Percentiles rank a stretch among this genome's conserved stretches.
Conservation (phyloP, 2,113 vertebrate species). For the Xyliphius kryptos region DNA sequence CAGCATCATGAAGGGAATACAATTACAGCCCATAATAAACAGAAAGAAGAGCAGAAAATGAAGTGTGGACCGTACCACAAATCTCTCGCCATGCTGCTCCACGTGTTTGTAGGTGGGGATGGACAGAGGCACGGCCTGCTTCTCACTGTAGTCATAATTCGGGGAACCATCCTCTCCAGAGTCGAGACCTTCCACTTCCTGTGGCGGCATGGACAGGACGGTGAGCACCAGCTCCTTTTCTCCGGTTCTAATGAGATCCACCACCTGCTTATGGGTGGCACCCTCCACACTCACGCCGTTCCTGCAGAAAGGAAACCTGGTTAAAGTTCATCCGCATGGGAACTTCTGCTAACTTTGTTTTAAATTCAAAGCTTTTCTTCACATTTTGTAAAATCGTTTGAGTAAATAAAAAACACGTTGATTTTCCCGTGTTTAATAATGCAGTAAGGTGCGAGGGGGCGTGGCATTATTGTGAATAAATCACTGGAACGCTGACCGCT, state of each 20-base stretch:
- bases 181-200: conserved; percentile 85
- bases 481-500: too few species aligned
- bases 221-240: conserved; percentile 91
- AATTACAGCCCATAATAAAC: too few species aligned
- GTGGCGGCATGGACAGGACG: conserved; percentile 85
- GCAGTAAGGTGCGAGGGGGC: too few species aligned
- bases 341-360: too few species aligned
- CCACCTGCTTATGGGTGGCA: conserved; percentile 96
- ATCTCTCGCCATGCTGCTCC: conserved; percentile 92
- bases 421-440: too few species aligned
- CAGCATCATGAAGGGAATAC: too few species aligned
- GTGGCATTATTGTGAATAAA: too few species aligned
- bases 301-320: conserved; percentile 50
- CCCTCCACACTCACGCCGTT: conserved; percentile 93
- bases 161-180: conserved; percentile 80
- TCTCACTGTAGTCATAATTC: conserved; percentile 93
- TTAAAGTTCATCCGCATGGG: not conserved
- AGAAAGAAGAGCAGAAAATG: not conserved
- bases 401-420: too few species aligned
- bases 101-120: conserved; percentile 95
- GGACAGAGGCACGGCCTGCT: conserved; percentile 95
- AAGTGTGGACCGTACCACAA: conserved; percentile 81
- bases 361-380: too few species aligned
- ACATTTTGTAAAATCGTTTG: too few species aligned
- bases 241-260: conserved; percentile 91